A percentile compares a stretch with the other conserved stretches of the same genome.
These are phyloP conservation scores for Colaptes auratus DNA, from an alignment of 2,113 vertebrate genomes.

Conservation along the genomic window DNA sequence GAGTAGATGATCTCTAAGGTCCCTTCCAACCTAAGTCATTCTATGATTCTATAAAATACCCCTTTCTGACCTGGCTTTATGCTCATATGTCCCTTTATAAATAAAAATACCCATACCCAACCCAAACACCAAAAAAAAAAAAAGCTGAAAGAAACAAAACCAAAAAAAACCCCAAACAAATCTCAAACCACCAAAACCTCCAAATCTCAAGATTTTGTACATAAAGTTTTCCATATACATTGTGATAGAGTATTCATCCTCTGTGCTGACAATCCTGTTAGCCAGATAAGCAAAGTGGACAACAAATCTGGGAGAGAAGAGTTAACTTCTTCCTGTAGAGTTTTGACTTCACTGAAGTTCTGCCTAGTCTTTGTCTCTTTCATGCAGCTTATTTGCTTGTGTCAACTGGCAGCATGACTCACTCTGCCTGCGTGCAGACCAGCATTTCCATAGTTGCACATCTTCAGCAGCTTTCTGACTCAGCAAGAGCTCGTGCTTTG, in stretches of 20 bases:
- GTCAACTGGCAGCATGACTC: not conserved
- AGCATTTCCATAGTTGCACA: not conserved
- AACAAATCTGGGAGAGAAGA: not conserved
- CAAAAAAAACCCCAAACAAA: too few relatives aligned
- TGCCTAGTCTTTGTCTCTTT: not conserved
- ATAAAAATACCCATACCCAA: not conserved
- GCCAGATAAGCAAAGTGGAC: not conserved
- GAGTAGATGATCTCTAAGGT: too few relatives aligned
- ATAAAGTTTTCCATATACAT: not conserved
- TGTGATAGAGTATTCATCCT: not conserved
- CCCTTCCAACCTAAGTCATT: too few relatives aligned
- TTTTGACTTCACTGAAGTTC: not conserved
- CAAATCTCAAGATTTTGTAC: not conserved
- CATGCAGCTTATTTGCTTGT: not conserved
- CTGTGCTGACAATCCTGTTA: not conserved
- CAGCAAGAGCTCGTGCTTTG: not conserved
- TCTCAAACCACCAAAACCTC: too few relatives aligned
- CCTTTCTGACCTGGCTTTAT: not conserved
- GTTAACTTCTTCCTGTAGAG: not conserved
- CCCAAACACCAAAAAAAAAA: too few relatives aligned
- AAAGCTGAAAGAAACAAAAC: too few relatives aligned
- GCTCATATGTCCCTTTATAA: not conserved
- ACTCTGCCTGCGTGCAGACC: not conserved
- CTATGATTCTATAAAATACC: not conserved
- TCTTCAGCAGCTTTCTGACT: conserved; percentile 8